Evolutionary conservation across 2,113 vertebrate species (phyloP).

Genomic region (Phodopus roborovskii): DNA sequence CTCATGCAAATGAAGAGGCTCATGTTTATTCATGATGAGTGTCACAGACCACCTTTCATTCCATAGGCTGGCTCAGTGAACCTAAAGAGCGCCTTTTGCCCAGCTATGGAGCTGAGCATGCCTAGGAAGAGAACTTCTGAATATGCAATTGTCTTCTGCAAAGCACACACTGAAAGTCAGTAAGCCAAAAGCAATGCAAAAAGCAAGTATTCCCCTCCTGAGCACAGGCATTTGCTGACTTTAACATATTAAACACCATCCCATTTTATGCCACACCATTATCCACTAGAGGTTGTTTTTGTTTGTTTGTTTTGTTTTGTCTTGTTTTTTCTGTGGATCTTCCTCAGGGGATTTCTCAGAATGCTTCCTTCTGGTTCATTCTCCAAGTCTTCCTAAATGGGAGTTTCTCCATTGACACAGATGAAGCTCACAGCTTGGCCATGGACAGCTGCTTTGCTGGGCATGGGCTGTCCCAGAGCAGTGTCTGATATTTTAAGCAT

Average conservation of each 20-base stretch:
- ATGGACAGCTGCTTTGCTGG: slow-evolving; percentile 70
- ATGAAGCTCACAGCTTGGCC: slow-evolving; percentile 1
- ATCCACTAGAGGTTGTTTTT: neutral
- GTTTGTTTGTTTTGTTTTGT: too few relatives aligned
- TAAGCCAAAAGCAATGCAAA: slow-evolving; percentile 30
- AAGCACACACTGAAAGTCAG: slow-evolving; percentile 58
- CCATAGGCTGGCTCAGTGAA: slow-evolving; percentile 65
- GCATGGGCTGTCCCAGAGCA: neutral
- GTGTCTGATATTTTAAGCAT: neutral
- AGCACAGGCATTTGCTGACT: neutral
- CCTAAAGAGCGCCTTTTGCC: slow-evolving; percentile 57
- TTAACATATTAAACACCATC: slow-evolving; percentile 13
- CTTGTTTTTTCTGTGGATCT: slow-evolving; percentile 1
- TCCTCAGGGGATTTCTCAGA: neutral
- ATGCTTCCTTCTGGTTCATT: neutral
- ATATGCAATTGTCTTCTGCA: slow-evolving; percentile 61
- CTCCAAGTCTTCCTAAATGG: slow-evolving; percentile 23
- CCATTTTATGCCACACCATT: neutral
- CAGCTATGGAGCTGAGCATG: neutral
- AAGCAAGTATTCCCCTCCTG: neutral
- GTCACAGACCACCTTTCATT: slow-evolving; percentile 83
- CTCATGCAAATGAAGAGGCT: slow-evolving; percentile 75
- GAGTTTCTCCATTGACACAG: slow-evolving; percentile 47
- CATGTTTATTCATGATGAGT: slow-evolving; percentile 78
- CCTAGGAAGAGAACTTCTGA: slow-evolving; percentile 54